A percentile compares a stretch with the other conserved stretches of the same genome.
Conservation (phyloP, 2,113 vertebrate species). For the Nerophis lumbriciformis region DNA sequence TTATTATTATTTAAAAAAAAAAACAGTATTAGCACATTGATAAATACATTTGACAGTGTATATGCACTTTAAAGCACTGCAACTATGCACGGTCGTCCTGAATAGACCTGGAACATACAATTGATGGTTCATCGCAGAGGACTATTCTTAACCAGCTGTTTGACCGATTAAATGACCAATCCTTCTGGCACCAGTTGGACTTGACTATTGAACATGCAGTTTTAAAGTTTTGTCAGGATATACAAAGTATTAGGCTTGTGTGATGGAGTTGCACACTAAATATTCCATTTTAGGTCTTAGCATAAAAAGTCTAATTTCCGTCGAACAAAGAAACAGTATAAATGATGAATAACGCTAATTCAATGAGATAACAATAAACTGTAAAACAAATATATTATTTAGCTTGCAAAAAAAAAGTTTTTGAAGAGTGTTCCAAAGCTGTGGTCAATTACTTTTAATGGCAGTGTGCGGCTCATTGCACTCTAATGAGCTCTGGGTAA, state of each 20-base stretch:
- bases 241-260: background rate
- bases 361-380: constrained; percentile 43
- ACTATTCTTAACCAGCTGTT: no score
- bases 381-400: constrained; percentile 52
- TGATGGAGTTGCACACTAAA: background rate
- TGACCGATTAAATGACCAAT: no score
- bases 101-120: no score
- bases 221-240: background rate
- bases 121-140: no score
- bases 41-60: no score
- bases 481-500: constrained; percentile 57
- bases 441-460: constrained; percentile 55
- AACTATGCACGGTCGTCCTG: no score
- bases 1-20: no score
- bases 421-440: constrained; percentile 40
- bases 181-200: background rate
- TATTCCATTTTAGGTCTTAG: constrained; percentile 11
- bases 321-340: constrained; percentile 40
- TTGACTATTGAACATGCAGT: background rate
- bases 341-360: constrained; percentile 59
- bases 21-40: no score
- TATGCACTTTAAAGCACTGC: no score
- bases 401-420: constrained; percentile 26
- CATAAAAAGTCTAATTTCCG: constrained; percentile 10
- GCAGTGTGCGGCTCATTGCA: constrained; percentile 47